Percentiles rank a stretch among this genome's conserved stretches.
These are phyloP conservation scores for Bombyx mori DNA, from an alignment of 1,140 invertebrate species.

Conservation along the genomic window DNA sequence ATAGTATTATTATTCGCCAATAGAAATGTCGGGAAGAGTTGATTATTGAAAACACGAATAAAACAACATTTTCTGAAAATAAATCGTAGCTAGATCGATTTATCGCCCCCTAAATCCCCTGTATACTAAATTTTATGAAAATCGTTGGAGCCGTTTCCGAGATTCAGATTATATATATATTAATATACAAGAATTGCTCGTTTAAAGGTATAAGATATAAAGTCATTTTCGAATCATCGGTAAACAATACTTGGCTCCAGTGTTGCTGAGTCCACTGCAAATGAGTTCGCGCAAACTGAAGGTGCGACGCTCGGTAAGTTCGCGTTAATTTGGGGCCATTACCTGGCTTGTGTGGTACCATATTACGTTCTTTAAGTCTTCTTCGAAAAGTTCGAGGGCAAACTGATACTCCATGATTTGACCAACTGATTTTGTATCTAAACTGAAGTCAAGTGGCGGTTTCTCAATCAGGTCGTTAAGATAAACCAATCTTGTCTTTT, in stretches of 20 bases:
- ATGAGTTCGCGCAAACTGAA: slow-evolving; percentile 14
- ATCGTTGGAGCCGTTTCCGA: no score
- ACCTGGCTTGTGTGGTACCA: slow-evolving; percentile 4
- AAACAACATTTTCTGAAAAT: no score
- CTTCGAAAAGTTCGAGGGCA: not conserved
- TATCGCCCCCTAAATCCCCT: no score
- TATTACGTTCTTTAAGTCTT: not conserved
- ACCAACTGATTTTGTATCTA: not conserved
- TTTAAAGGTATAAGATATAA: not conserved
- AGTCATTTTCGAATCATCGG: slow-evolving; percentile 9
- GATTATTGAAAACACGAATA: no score
- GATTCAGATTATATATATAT: no score
- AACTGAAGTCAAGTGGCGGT: slow-evolving; percentile 8
- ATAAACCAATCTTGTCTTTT: slow-evolving; percentile 16
- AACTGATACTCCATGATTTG: not conserved
- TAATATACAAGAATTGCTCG: no score
- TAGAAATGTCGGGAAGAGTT: no score
- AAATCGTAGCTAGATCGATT: no score
- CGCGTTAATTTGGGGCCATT: slow-evolving; percentile 12
- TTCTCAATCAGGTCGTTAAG: slow-evolving; percentile 5
- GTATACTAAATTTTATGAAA: no score
- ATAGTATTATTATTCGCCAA: no score
- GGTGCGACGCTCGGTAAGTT: slow-evolving; percentile 10
- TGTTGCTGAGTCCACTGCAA: slow-evolving; percentile 10
- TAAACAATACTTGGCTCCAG: slow-evolving; percentile 15